Evolutionary conservation across 1,140 invertebrate species (phyloP), one percentile per base, ranked within the genome.

Genomic region (Polypedilum pembai): DNA sequence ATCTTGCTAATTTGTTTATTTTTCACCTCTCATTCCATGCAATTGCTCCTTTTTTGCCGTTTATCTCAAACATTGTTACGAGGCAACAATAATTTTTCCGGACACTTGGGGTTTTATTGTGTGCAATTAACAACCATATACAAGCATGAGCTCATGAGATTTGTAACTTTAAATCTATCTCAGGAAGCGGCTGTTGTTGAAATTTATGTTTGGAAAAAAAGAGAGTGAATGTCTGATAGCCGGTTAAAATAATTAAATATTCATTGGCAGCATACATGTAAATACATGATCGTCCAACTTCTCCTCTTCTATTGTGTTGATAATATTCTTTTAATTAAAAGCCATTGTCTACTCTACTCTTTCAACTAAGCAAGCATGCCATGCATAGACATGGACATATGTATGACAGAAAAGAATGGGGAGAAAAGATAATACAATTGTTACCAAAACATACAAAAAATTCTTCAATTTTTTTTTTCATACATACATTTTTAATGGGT

Each of bases 161-260:
- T 56, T 56, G 12, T 15, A 12, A 56, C n/a, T 12, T n/a, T 56
- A 56, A 12, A 56, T 56, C n/a, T n/a, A 15, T 12, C 45, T 56
- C 45, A 56, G 45, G 45, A 56, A 56, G 12, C n/a, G n/a, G 45
- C 45, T n/a, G 10, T 45, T 45, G 41, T n/a, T 56, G 45, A 56
- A 56, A 56, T 12, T 33, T 33, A 56, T 56, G 41, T 45, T 45
- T n/a, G n/a, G 41, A 56, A 56, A 56, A 45, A 56, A 56, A 56
- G 15, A 15, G 45, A 12, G 15, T 56, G 45, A 1, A 12, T 56
- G 45, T 56, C 45, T 56, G 45, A 56, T 56, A 56, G n/a, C 45
- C 45, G 45, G 45, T 56, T 10, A n/a, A 56, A 56, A 56, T 56
- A 56, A 56, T 56, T 56, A 56, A 56, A 56, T 56, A 56, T 56